Evolutionary conservation across 2,797 vertebrate species (phyloP).

Genomic region (Acanthiza pusilla): DNA sequence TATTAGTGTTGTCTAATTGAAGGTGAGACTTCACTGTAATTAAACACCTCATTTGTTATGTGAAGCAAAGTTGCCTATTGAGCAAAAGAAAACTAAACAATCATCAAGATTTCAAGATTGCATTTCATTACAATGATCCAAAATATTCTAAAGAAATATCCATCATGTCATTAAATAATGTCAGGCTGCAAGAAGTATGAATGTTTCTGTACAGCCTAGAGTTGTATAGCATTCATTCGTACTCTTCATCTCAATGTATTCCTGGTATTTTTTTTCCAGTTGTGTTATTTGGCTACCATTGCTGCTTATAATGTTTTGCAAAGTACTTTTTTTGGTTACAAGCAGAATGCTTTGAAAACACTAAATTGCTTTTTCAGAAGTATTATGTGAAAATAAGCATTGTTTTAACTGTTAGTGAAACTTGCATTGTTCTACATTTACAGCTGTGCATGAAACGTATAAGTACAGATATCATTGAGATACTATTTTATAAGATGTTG

Average conservation of each 20-base stretch:
- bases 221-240: background rate
- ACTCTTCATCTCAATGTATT: background rate
- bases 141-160: background rate
- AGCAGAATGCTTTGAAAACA: background rate
- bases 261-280: background rate
- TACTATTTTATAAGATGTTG: background rate
- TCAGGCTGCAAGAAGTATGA: background rate
- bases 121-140: background rate
- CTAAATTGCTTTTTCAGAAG: background rate
- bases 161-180: background rate
- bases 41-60: background rate
- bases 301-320: background rate
- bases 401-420: background rate
- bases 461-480: background rate
- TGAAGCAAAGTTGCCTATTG: background rate
- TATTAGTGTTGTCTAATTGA: background rate
- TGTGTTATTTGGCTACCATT: background rate
- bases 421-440: background rate
- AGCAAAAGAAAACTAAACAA: background rate
- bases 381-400: background rate
- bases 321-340: background rate
- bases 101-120: background rate
- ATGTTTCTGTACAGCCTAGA: background rate
- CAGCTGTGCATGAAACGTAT: background rate
- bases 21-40: background rate